phyloP scores from a whole-genome alignment of 2,797 vertebrate species.

The Columba guinea region DNA sequence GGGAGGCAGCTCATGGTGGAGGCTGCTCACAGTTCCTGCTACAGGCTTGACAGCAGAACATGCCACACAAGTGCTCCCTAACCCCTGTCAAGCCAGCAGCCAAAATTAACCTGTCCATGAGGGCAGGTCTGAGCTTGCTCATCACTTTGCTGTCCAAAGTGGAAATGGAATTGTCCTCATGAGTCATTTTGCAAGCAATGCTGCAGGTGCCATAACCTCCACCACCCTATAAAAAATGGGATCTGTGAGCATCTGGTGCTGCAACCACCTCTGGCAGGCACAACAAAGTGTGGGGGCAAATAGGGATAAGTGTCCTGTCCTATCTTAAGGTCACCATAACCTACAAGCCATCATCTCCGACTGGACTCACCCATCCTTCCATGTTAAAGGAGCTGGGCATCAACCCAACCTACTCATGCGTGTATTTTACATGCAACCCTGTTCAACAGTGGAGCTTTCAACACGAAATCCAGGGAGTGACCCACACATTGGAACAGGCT shows the following conservation, averaged over 20 bases:
- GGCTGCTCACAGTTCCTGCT: background rate
- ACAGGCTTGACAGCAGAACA: background rate
- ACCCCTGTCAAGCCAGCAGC: background rate
- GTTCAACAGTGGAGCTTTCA: background rate
- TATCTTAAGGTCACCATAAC: background rate
- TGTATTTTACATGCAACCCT: background rate
- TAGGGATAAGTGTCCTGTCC: accelerated
- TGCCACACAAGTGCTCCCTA: background rate
- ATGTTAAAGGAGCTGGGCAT: no score
- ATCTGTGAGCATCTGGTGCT: background rate
- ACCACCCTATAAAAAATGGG: background rate
- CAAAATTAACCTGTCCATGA: background rate
- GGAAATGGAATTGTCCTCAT: background rate
- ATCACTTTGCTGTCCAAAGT: background rate
- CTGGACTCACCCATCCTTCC: background rate
- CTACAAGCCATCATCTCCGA: background rate
- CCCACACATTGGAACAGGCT: no score
- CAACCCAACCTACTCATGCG: background rate
- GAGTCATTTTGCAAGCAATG: background rate
- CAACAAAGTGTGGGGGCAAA: no score
- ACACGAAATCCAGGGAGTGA: background rate
- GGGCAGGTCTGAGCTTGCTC: background rate
- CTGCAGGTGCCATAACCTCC: background rate
- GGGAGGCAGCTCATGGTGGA: background rate
- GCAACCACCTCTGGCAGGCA: background rate